Evolutionary conservation across 2,888 invertebrate genomes (phyloP).

Genomic region (Cetonia aurata): DNA sequence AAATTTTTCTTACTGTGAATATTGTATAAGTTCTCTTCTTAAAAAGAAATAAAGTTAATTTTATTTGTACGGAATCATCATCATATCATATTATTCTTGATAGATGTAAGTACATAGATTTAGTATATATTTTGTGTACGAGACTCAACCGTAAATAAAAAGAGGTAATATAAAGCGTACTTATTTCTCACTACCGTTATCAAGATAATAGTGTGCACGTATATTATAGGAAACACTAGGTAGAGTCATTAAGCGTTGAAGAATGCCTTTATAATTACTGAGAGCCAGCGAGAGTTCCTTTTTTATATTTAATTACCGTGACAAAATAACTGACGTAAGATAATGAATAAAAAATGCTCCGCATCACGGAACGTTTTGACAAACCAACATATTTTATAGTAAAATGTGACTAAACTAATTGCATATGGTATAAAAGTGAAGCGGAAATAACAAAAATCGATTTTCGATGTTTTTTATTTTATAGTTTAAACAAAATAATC

Average conservation of each 20-base stretch:
- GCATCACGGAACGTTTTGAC: slow-evolving; percentile 31
- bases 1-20: too few relatives aligned
- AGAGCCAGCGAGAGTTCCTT: slow-evolving; percentile 52
- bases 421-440: neutral
- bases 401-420: neutral
- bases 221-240: slow-evolving; percentile 22
- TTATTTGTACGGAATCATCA: too few relatives aligned
- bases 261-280: slow-evolving; percentile 60
- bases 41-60: too few relatives aligned
- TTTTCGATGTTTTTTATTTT: too few relatives aligned
- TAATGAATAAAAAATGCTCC: slow-evolving; percentile 23
- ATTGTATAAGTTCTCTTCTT: too few relatives aligned
- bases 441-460: too few relatives aligned
- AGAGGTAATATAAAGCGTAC: slow-evolving; percentile 6
- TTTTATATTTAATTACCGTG: slow-evolving; percentile 61
- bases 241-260: slow-evolving; percentile 57
- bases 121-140: neutral
- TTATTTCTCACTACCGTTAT: slow-evolving; percentile 23
- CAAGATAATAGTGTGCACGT: slow-evolving; percentile 30
- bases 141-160: slow-evolving; percentile 11
- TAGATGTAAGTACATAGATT: too few relatives aligned
- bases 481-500: too few relatives aligned
- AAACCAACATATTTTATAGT: neutral
- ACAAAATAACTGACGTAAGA: slow-evolving; percentile 53
- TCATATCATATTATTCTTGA: too few relatives aligned